These are phyloP conservation scores for Aethes cnicana DNA, from an alignment of 2,888 invertebrate genomes.

Conservation along the genomic window DNA sequence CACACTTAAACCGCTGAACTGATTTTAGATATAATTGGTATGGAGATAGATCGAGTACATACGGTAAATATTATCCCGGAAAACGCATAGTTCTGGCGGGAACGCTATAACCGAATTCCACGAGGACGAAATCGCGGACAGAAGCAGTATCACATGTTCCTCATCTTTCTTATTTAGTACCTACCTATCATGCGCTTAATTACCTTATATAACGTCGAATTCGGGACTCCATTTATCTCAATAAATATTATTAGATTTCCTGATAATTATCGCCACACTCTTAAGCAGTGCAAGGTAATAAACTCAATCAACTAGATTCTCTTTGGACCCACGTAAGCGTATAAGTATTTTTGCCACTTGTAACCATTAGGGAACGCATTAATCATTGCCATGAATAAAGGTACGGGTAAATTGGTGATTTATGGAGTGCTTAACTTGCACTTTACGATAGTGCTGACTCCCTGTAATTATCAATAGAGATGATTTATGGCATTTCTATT, in stretches of 20 bases:
- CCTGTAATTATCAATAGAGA: slow-evolving; percentile 34
- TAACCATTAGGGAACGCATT: slow-evolving; percentile 32
- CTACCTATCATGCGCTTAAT: too few relatives aligned
- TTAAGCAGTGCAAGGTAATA: slow-evolving; percentile 11
- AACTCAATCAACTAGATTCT: slow-evolving; percentile 15
- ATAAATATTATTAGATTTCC: not conserved
- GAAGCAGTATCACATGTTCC: too few relatives aligned
- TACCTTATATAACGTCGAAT: too few relatives aligned
- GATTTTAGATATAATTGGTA: too few relatives aligned
- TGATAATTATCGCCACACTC: slow-evolving; percentile 20
- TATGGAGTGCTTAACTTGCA: slow-evolving; percentile 39
- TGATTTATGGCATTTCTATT: slow-evolving; percentile 19
- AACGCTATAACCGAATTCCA: too few relatives aligned
- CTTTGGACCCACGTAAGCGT: slow-evolving; percentile 6
- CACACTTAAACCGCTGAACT: too few relatives aligned
- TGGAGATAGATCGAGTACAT: too few relatives aligned
- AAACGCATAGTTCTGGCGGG: too few relatives aligned
- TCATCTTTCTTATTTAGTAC: too few relatives aligned
- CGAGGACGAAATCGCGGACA: too few relatives aligned
- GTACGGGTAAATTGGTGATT: slow-evolving; percentile 36
- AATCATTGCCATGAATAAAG: slow-evolving; percentile 40
- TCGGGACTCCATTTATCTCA: too few relatives aligned
- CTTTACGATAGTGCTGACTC: slow-evolving; percentile 37
- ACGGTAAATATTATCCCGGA: too few relatives aligned
- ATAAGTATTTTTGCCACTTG: slow-evolving; percentile 20